Conservation (phyloP, 2,888 invertebrate species). For the Nemotelus pantherinus region DNA sequence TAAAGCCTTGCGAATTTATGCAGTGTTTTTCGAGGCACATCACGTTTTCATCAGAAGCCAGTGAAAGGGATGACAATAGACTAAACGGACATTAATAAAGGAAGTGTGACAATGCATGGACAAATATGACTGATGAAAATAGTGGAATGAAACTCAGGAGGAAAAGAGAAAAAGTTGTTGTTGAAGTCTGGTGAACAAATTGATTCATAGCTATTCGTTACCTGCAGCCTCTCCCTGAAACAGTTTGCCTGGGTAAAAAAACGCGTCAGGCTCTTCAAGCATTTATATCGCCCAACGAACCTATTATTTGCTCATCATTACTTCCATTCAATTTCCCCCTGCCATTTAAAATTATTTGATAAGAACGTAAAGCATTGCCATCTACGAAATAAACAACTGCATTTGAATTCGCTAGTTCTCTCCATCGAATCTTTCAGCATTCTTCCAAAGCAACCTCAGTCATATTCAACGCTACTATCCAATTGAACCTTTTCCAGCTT, state of each 20-base stretch:
- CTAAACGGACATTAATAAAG: conserved; percentile 1
- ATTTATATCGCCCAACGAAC: conserved; percentile 32
- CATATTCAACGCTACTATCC: conserved; percentile 6
- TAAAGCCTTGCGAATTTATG: not conserved
- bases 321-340: conserved; percentile 57
- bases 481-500: conserved; percentile 28
- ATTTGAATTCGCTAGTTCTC: not conserved
- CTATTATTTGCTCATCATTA: conserved; percentile 57
- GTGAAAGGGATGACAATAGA: not conserved
- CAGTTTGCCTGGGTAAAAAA: too few relatives aligned
- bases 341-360: conserved; percentile 53
- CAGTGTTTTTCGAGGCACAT: not conserved
- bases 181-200: too few relatives aligned
- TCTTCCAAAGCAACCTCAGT: not conserved
- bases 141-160: too few relatives aligned
- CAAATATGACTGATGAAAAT: too few relatives aligned
- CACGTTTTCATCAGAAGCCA: not conserved
- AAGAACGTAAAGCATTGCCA: conserved; percentile 48
- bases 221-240: too few relatives aligned
- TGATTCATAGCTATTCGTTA: too few relatives aligned
- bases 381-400: conserved; percentile 31
- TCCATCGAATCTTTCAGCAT: too few relatives aligned
- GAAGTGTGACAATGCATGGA: not conserved
- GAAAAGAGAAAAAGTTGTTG: too few relatives aligned
- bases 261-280: too few relatives aligned